A percentile compares a stretch with the other conserved stretches of the same genome.
Evolutionary conservation across 2,888 invertebrate genomes (phyloP).

Genomic region (Pandemis heparana): DNA sequence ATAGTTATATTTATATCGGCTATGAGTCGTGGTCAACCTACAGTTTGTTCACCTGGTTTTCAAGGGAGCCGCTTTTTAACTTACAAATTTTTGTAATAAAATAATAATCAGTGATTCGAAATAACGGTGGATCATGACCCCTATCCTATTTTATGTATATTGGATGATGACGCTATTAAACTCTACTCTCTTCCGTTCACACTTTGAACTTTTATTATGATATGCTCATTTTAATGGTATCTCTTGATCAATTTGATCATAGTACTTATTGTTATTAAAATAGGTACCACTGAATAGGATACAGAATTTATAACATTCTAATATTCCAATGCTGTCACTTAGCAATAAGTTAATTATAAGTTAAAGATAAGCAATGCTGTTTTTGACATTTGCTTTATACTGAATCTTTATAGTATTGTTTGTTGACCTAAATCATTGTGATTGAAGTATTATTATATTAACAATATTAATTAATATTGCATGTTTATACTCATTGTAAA

Average conservation of each 20-base stretch:
- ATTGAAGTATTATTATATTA: conserved; percentile 28
- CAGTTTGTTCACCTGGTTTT: too few relatives aligned
- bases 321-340: background rate
- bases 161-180: background rate
- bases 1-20: too few relatives aligned
- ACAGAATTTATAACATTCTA: background rate
- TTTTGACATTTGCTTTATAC: background rate
- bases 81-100: too few relatives aligned
- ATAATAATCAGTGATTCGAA: too few relatives aligned
- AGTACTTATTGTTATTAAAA: background rate
- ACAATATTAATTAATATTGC: conserved; percentile 13
- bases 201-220: background rate
- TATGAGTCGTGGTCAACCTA: too few relatives aligned
- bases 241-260: background rate
- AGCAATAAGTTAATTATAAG: background rate
- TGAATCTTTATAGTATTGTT: conserved; percentile 19
- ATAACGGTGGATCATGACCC: too few relatives aligned
- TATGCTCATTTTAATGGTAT: background rate
- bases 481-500: background rate
- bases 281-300: background rate
- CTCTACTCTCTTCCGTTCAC: background rate
- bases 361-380: conserved; percentile 1
- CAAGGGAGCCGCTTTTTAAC: too few relatives aligned
- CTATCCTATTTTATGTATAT: too few relatives aligned
- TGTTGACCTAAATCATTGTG: conserved; percentile 11